Evolutionary conservation across 2,113 vertebrate species (phyloP).

Genomic region (Lonchura striata): DNA sequence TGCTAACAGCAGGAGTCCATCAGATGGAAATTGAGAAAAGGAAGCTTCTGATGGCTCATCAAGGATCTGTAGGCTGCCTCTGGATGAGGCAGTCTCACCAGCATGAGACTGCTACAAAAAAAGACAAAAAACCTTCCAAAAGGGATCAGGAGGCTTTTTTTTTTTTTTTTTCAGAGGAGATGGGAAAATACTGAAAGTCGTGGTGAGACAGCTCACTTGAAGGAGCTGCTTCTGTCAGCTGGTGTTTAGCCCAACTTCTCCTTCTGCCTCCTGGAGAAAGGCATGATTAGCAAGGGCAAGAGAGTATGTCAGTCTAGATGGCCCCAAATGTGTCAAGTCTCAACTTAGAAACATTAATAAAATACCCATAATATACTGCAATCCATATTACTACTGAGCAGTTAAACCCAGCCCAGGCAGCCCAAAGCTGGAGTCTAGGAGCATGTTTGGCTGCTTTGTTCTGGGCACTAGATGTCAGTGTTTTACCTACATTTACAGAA

Average conservation of each 20-base stretch:
- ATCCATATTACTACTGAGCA: background rate
- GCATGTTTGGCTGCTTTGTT: background rate
- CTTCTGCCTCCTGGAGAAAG: background rate
- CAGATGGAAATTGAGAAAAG: background rate
- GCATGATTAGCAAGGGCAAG: background rate
- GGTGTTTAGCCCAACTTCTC: background rate
- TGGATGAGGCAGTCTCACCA: background rate
- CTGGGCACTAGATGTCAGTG: slow-evolving; percentile 79
- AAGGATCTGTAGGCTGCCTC: background rate
- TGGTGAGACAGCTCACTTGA: background rate
- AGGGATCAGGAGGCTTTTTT: background rate
- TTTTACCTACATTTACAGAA: slow-evolving; percentile 58
- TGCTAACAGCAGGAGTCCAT: background rate
- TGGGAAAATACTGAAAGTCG: too few species aligned
- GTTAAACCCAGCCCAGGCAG: background rate
- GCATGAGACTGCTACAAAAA: background rate
- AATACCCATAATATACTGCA: background rate
- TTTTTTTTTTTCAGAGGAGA: background rate
- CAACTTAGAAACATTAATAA: background rate
- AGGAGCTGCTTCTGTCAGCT: background rate
- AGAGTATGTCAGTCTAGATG: background rate
- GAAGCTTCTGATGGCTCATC: background rate
- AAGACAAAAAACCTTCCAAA: background rate
- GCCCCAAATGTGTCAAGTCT: background rate
- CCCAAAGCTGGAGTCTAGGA: background rate